Base-by-base conservation (phyloP, 2,888 invertebrate species). In the Mesochorus sp. region DNA sequence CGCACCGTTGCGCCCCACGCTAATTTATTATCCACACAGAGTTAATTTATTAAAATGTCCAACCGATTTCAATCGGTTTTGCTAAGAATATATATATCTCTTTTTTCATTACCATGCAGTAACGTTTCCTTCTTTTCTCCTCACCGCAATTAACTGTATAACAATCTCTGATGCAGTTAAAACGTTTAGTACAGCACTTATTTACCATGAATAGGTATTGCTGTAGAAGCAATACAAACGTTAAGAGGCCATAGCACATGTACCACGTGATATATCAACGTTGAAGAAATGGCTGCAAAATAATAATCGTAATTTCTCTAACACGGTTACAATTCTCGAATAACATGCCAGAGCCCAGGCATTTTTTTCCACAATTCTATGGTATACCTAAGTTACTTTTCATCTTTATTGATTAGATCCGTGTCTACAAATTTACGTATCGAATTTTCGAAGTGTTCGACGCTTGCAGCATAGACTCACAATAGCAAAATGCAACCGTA, bases 31-130 rank as follows among this genome's bases (percentile, higher is more conserved):
- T 39, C 24, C 73, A 39, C 64, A 49, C 64, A 51, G 3, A 39
- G 64, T 26, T 79, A 70, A 79, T 79, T 74, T 74, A 74, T 74
- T 61, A 51, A 79, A 71, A 61, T 42, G 70, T 55, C 66, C 61
- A 28, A 39, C 59, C 19, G 78, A 79, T 78, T 70, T 59, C 73
- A 74, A 78, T 79, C 70, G 78, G 42, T 6, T 55, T 39, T 42
- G 37, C 37, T 3, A 17, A 59, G 37, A 19, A 39, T 44, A 61
- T 31, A 21, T 47, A 2, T 31, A 53, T 51, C 3, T 34, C 28
- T 64, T 26, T 42, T 26, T 34, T 42, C 19, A 44, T 14, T 10
- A 17, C 28, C 51, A 8, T 53, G 6, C 31, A 12, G n/a, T 17
- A 8, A 4, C 2, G 28, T 42, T 59, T 61, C 26, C 53, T 31